Base-by-base conservation (phyloP, 2,888 invertebrate species). In the Eubasilissa splendida region DNA sequence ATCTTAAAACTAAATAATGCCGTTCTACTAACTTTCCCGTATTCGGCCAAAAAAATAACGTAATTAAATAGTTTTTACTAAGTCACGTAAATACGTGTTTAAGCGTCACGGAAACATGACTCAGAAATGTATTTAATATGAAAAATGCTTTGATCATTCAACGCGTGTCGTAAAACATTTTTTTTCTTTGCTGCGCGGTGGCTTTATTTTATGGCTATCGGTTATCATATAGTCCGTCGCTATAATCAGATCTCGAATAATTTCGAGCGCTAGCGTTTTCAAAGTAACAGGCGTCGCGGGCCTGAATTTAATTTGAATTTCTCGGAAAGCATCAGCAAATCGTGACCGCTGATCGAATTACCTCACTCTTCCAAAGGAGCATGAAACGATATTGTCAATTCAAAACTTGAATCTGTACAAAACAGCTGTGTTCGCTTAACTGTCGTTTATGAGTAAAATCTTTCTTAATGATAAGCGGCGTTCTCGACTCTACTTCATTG, bases 11-110 rank as follows among this genome's bases (percentile, higher is more conserved):
- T 42, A 42, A 42, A 42, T 42, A 42, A 33, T 31, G 22, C 63
- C 22, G 63, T 63, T 63, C 33, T 22, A 63, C 63, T 33, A 63
- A 31, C 63, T 63, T 22, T 63, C 22, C 63, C 63, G 63, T 63
- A 63, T 4, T 63, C 11, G 31, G 33, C 10, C 8, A 12, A 33
- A 33, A 31, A 10, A 60, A 60, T 31, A 63, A 7, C 4, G 31
- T 11, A 63, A 63, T 42, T 42, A 42, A 42, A 42, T 42, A 42
- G 42, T 42, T 42, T 42, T 42, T 42, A 42, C 1, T 10, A 33
- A 63, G 63, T 63, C 63, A 63, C 63, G 63, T 33, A 11, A 31
- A 22, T 63, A 22, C 63, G 63, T 63, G 31, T 11, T 63, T 63
- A 42, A 22, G 63, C 33, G 11, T 63, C 10, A 7, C 10, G 33